Conservation (phyloP, 2,113 vertebrate species). For the Xyliphius kryptos region DNA sequence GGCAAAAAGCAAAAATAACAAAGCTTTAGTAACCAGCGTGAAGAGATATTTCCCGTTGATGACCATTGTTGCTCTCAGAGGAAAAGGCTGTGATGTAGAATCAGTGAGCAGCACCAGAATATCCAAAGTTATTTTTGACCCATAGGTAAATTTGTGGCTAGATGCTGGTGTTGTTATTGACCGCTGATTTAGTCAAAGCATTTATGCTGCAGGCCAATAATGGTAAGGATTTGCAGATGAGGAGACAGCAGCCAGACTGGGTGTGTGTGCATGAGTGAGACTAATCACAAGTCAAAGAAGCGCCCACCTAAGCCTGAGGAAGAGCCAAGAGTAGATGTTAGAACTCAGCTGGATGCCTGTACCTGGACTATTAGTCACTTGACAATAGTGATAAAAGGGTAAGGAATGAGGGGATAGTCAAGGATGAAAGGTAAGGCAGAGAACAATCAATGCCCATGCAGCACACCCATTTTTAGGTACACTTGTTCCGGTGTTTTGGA, state of each 20-base stretch:
- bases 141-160: neutral
- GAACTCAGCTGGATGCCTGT: slow-evolving; percentile 40
- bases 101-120: neutral
- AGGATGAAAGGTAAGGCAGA: neutral
- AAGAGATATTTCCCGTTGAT: slow-evolving; percentile 28
- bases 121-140: neutral
- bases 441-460: slow-evolving; percentile 1
- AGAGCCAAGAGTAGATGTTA: slow-evolving; percentile 25
- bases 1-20: slow-evolving; percentile 50
- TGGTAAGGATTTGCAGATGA: slow-evolving; percentile 11
- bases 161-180: neutral
- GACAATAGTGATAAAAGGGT: slow-evolving; percentile 30
- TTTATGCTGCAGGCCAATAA: neutral
- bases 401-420: slow-evolving; percentile 9
- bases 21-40: slow-evolving; percentile 8
- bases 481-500: too few relatives aligned
- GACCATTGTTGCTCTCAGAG: slow-evolving; percentile 3
- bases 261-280: slow-evolving; percentile 30
- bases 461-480: too few relatives aligned
- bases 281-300: slow-evolving; percentile 37
- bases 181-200: slow-evolving; percentile 11
- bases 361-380: slow-evolving; percentile 37
- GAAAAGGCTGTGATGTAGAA: neutral
- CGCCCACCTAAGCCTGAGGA: slow-evolving; percentile 41
- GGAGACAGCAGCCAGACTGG: slow-evolving; percentile 2